Conservation (phyloP, 2,888 invertebrate genomes). For the Neuroscelio doddi region DNA sequence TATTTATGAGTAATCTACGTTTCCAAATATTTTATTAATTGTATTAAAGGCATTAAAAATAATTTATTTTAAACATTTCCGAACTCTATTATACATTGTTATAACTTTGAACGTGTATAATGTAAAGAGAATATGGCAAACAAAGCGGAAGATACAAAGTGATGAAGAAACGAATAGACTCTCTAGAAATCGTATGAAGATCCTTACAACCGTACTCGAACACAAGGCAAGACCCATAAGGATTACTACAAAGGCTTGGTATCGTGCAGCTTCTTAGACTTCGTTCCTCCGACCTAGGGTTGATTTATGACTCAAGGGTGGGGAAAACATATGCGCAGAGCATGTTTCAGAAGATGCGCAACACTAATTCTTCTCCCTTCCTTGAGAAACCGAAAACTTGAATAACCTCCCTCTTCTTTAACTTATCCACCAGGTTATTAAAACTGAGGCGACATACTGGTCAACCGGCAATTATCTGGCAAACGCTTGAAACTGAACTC, state of each 20-base stretch:
- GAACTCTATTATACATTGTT: too few relatives aligned
- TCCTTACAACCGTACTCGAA: constrained; percentile 1
- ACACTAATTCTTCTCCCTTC: constrained; percentile 33
- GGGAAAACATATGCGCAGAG: constrained; percentile 65
- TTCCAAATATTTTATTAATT: too few relatives aligned
- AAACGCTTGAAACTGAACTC: constrained; percentile 63
- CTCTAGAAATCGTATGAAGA: background rate
- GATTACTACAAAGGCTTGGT: constrained; percentile 18
- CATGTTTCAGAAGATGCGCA: too few relatives aligned
- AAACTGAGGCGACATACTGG: constrained; percentile 68
- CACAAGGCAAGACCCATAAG: constrained; percentile 1
- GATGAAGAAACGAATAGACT: background rate
- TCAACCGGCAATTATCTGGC: constrained; percentile 70
- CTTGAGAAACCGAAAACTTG: constrained; percentile 44
- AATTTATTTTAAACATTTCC: too few relatives aligned
- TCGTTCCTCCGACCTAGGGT: constrained; percentile 52
- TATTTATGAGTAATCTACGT: too few relatives aligned
- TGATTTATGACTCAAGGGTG: constrained; percentile 63
- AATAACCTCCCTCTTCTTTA: constrained; percentile 62
- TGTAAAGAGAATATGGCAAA: background rate
- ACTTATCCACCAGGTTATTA: constrained; percentile 70
- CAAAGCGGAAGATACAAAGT: background rate
- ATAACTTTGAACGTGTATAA: background rate
- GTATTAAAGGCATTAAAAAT: too few relatives aligned
- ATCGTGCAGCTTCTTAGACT: constrained; percentile 16